These are phyloP conservation scores for Trichacis sp. DNA, from an alignment of 2,888 invertebrate species.

Conservation along the genomic window DNA sequence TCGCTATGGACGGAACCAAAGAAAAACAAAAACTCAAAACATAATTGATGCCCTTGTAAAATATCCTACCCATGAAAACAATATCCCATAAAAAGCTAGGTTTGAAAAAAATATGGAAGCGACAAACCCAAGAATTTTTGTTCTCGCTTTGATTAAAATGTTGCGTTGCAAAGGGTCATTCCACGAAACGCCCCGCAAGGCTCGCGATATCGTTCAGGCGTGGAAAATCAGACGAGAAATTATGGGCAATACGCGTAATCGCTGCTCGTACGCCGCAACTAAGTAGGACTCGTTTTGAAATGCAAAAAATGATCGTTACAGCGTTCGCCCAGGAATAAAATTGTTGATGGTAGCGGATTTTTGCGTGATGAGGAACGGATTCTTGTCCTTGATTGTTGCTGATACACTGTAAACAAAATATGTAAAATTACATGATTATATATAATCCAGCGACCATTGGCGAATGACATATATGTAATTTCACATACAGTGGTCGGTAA, in stretches of 20 bases:
- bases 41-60: background rate
- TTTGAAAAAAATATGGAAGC: background rate
- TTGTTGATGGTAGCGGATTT: too few relatives aligned
- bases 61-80: background rate
- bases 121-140: background rate
- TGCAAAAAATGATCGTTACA: too few relatives aligned
- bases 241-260: slow-evolving; percentile 50
- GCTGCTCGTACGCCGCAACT: slow-evolving; percentile 33
- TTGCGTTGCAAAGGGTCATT: background rate
- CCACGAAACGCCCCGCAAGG: slow-evolving; percentile 9
- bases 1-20: slow-evolving; percentile 19
- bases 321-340: too few relatives aligned
- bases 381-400: too few relatives aligned
- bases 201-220: slow-evolving; percentile 36
- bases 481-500: too few relatives aligned
- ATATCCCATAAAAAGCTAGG: background rate
- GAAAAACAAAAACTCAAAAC: background rate
- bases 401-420: too few relatives aligned
- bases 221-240: slow-evolving; percentile 49
- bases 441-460: too few relatives aligned
- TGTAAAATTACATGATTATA: too few relatives aligned
- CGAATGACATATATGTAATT: too few relatives aligned
- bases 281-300: slow-evolving; percentile 43
- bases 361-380: too few relatives aligned
- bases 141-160: background rate